Conservation (phyloP, 2,797 vertebrate genomes). For the Muscicapa striata region DNA sequence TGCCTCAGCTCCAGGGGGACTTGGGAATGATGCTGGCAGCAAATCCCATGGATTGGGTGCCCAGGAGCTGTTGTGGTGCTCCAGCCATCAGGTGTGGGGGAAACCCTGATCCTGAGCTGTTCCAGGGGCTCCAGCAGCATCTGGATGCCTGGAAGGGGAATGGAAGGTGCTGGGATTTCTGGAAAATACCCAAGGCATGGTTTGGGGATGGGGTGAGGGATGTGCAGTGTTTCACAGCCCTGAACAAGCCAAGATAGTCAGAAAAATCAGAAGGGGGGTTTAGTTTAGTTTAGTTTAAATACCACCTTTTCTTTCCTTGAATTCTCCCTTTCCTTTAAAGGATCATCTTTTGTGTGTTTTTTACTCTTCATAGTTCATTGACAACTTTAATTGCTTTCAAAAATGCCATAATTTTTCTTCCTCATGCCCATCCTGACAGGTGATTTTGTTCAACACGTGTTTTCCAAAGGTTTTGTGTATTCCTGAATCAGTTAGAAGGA, state of each 20-base stretch:
- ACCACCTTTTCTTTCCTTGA: too few species aligned
- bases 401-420: not conserved
- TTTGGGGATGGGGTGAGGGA: not conserved
- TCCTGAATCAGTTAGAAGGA: not conserved
- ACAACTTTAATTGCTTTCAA: not conserved
- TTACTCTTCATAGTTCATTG: not conserved
- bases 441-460: not conserved
- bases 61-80: not conserved
- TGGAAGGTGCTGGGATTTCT: not conserved
- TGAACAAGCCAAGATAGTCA: not conserved
- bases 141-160: not conserved
- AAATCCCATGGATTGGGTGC: not conserved
- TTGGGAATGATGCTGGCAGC: not conserved
- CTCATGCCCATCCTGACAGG: not conserved
- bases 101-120: not conserved
- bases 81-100: rapidly evolving
- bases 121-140: not conserved
- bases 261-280: not conserved
- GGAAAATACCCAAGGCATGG: rapidly evolving
- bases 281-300: too few species aligned
- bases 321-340: not conserved
- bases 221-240: not conserved
- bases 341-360: rapidly evolving
- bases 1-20: not conserved
- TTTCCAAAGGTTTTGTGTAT: not conserved